Base-by-base conservation (phyloP, 2,888 invertebrate genomes). In the Acleris literana region DNA sequence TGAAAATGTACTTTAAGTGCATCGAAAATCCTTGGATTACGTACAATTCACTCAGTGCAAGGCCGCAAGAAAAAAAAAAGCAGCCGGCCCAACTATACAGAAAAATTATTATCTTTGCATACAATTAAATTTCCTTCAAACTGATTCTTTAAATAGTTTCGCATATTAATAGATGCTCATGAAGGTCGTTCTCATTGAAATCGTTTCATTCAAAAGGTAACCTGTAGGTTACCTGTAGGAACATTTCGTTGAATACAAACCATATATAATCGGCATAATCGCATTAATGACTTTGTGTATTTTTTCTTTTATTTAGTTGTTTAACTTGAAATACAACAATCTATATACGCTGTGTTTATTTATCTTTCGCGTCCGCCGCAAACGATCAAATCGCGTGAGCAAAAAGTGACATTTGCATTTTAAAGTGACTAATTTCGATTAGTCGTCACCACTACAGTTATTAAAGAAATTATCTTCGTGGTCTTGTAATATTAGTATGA, bases 351-450 rank as follows among this genome's bases (percentile, higher is more conserved):
- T 39, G 59, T 18, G 64, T 72, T 71, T 73, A 77, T 79, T 74
- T 74, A 76, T 73, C 64, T 66, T 70, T 62, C 13, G 68, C 62
- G 11, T 63, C 66, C 57, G 52, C 59, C 51, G 68, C 73, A 76
- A 81, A 81, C 72, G 76, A 78, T 71, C 72, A 71, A 67, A 75
- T 81, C 72, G 79, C 79, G 79, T 82, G 82, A 74, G 74, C 68
- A 62, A 71, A 73, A 75, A 71, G 78, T 80, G 78, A 84, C 81
- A 85, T 86, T 87, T 80, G 79, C 80, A 85, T 85, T 83, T 82
- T 74, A 73, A 74, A 78, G 71, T 75, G 74, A 81, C 79, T 81
- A 81, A 85, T 85, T 84, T 78, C 73, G 69, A 74, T 74, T 76
- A 79, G 80, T 75, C 76, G 80, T 78, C 78, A 75, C 75, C 71